Evolutionary conservation across 2,113 vertebrate species (phyloP).

Genomic region (Microtus ochrogaster): DNA sequence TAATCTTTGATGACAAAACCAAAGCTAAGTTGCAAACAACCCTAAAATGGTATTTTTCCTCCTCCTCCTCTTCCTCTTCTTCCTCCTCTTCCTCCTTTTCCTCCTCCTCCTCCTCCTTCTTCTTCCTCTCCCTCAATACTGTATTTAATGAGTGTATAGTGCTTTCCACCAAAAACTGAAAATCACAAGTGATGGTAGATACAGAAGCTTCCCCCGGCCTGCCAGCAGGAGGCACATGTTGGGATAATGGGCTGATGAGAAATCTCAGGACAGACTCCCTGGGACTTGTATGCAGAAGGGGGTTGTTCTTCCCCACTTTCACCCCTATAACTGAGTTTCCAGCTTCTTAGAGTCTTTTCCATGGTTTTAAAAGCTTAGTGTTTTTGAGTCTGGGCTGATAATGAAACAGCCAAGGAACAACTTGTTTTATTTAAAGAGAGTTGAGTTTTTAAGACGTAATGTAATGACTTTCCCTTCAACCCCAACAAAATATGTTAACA

Average conservation of each 20-base stretch:
- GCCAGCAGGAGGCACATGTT: not conserved
- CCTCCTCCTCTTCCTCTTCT: too few species aligned
- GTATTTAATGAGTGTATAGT: not conserved
- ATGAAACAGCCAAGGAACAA: not conserved
- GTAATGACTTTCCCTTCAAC: not conserved
- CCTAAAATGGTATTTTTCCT: not conserved
- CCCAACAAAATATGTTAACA: not conserved
- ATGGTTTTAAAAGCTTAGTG: not conserved
- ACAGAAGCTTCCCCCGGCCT: not conserved
- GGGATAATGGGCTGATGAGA: not conserved
- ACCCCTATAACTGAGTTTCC: not conserved
- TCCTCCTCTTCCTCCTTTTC: too few species aligned
- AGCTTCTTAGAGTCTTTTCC: not conserved
- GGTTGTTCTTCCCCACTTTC: not conserved
- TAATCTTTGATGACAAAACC: not conserved
- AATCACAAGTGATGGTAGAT: not conserved
- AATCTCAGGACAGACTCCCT: not conserved
- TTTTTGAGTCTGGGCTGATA: not conserved
- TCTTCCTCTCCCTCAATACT: not conserved
- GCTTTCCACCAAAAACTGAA: not conserved
- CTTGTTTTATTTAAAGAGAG: conserved; percentile 14
- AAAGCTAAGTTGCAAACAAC: conserved; percentile 28
- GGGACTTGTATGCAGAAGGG: not conserved
- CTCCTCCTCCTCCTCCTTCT: not conserved
- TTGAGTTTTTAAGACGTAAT: not conserved